Conservation (phyloP, 2,113 vertebrate species). For the Hiodon alosoides region DNA sequence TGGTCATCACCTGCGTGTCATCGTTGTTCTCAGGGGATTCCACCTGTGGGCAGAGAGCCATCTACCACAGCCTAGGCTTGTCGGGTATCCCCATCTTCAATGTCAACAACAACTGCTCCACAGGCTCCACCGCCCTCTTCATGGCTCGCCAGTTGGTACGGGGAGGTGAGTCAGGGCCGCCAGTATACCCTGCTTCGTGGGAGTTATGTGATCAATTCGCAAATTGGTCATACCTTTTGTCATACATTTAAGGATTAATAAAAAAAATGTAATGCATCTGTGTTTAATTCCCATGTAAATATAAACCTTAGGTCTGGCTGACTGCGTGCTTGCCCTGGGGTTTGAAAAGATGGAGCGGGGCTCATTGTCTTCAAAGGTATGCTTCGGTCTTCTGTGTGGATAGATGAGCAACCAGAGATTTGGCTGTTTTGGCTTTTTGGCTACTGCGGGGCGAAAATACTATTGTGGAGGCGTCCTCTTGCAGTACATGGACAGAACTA, state of each 20-base stretch:
- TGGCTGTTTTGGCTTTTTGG: not conserved
- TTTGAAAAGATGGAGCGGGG: conserved; percentile 93
- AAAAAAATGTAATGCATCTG: too few relatives aligned
- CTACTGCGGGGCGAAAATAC: not conserved
- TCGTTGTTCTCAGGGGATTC: conserved; percentile 74
- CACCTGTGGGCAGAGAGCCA: conserved; percentile 82
- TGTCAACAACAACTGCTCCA: conserved; percentile 95
- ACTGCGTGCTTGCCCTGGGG: conserved; percentile 88
- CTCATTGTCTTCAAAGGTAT: conserved; percentile 62
- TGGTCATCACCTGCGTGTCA: not conserved
- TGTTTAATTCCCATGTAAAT: not conserved
- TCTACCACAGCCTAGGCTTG: conserved; percentile 88
- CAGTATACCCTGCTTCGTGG: too few relatives aligned
- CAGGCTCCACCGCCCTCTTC: conserved; percentile 89
- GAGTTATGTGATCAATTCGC: too few relatives aligned
- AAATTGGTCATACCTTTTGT: too few relatives aligned
- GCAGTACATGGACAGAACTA: conserved; percentile 66
- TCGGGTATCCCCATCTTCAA: conserved; percentile 94
- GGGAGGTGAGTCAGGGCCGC: conserved; percentile 72
- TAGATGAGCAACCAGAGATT: too few relatives aligned
- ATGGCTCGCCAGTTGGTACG: conserved; percentile 78
- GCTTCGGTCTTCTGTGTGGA: conserved; percentile 2
- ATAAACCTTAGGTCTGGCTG: conserved; percentile 67
- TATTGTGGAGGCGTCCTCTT: not conserved
- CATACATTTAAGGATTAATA: too few relatives aligned